Conservation (phyloP, 1,140 invertebrate genomes). For the Antheraea pernyi region DNA sequence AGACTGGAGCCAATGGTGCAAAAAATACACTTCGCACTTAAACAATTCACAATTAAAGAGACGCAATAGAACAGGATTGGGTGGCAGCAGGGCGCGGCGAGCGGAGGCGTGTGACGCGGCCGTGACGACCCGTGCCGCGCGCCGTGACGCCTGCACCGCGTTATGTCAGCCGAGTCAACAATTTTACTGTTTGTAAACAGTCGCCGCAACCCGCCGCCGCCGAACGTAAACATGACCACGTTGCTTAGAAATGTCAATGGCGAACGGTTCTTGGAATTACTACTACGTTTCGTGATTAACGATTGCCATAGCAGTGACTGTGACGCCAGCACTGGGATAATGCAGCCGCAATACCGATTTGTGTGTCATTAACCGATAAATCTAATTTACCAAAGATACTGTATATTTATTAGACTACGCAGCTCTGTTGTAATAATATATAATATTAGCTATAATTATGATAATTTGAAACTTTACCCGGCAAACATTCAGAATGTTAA, state of each 20-base stretch:
- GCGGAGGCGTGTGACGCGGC: constrained; percentile 39
- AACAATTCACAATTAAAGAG: constrained; percentile 32
- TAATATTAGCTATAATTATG: background rate
- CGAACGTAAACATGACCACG: constrained; percentile 60
- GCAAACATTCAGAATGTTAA: background rate
- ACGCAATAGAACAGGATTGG: constrained; percentile 63
- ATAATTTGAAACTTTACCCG: background rate
- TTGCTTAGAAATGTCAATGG: constrained; percentile 58
- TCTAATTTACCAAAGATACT: background rate
- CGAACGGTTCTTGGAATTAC: constrained; percentile 30
- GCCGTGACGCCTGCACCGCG: constrained; percentile 28
- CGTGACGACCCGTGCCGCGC: constrained; percentile 52
- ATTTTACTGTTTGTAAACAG: constrained; percentile 71
- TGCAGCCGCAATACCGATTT: background rate
- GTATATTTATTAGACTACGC: background rate
- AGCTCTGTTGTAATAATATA: background rate
- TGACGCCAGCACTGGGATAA: background rate
- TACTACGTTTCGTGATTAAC: constrained; percentile 23
- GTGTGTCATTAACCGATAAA: background rate
- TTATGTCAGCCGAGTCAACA: constrained; percentile 56
- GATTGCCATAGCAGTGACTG: constrained; percentile 8
- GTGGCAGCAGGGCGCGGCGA: constrained; percentile 24
- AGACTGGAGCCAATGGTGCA: constrained; percentile 2
- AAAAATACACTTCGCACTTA: constrained; percentile 31
- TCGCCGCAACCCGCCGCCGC: constrained; percentile 27